A percentile compares a stretch with the other conserved stretches of the same genome.
Evolutionary conservation across 2,113 vertebrate species (phyloP).

Genomic region (Nothocercus nigrocapillus): DNA sequence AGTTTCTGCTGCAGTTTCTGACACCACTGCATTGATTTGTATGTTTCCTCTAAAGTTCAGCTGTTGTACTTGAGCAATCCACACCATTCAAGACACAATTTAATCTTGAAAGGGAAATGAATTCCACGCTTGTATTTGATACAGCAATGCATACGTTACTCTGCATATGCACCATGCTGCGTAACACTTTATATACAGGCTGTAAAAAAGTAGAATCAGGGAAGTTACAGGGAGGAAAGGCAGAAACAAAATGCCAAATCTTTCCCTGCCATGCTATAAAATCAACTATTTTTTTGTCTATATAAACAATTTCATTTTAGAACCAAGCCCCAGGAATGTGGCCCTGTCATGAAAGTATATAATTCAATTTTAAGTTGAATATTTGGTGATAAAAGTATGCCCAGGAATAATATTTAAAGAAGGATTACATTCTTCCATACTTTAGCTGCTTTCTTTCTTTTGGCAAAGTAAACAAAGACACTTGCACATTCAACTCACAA

Average conservation of each 20-base stretch:
- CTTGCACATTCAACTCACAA: conserved; percentile 20
- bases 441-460: conserved; percentile 65
- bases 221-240: conserved; percentile 21
- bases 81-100: background rate
- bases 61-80: background rate
- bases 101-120: background rate
- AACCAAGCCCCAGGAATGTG: conserved; percentile 66
- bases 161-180: background rate
- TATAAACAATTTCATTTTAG: conserved; percentile 65
- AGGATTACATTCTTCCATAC: conserved; percentile 71
- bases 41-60: background rate
- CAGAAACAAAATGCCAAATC: conserved; percentile 51
- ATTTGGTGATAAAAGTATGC: conserved; percentile 74
- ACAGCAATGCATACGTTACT: background rate
- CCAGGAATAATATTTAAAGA: conserved; percentile 80
- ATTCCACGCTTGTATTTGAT: background rate
- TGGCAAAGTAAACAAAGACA: conserved; percentile 69
- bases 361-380: conserved; percentile 72
- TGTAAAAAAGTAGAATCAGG: background rate
- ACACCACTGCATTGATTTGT: background rate
- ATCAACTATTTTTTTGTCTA: conserved; percentile 55
- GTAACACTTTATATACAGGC: background rate
- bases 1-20: background rate
- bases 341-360: conserved; percentile 56
- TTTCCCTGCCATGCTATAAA: conserved; percentile 50